Conservation (phyloP, 2,113 vertebrate species). For the Gila orcuttii region DNA sequence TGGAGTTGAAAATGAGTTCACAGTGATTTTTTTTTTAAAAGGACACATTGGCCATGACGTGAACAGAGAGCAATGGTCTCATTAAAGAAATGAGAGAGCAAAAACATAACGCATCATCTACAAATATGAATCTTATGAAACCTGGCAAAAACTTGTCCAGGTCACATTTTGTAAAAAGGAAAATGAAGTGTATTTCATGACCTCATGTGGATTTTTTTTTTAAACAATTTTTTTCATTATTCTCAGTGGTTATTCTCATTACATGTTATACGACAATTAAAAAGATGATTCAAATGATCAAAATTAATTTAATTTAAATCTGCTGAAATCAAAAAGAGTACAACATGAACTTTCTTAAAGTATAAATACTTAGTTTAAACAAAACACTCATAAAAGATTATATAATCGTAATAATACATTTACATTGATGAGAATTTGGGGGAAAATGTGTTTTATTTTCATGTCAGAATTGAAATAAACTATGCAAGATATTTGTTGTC, state of each 20-base stretch:
- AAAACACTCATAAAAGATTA: neutral
- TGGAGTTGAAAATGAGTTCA: slow-evolving; percentile 9
- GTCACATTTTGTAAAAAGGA: neutral
- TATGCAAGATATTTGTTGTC: neutral
- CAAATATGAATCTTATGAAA: neutral
- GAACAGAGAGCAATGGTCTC: neutral
- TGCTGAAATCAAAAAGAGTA: neutral
- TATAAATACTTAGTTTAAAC: neutral
- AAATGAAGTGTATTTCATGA: neutral
- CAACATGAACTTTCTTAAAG: neutral
- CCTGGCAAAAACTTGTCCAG: neutral
- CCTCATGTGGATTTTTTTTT: too few relatives aligned
- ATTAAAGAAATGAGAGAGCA: neutral
- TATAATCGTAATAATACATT: too few relatives aligned
- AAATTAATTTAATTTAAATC: neutral
- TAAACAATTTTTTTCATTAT: neutral
- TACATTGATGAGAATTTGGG: neutral
- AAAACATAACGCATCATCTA: neutral
- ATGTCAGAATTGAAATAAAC: neutral
- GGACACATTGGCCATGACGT: neutral
- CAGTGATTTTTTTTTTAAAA: slow-evolving; percentile 6
- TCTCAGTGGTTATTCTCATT: neutral
- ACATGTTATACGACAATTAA: too few relatives aligned
- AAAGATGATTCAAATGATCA: neutral
- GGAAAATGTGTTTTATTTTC: neutral